Evolutionary conservation across 1,140 invertebrate genomes (phyloP).

Genomic region (Coelopa frigida): DNA sequence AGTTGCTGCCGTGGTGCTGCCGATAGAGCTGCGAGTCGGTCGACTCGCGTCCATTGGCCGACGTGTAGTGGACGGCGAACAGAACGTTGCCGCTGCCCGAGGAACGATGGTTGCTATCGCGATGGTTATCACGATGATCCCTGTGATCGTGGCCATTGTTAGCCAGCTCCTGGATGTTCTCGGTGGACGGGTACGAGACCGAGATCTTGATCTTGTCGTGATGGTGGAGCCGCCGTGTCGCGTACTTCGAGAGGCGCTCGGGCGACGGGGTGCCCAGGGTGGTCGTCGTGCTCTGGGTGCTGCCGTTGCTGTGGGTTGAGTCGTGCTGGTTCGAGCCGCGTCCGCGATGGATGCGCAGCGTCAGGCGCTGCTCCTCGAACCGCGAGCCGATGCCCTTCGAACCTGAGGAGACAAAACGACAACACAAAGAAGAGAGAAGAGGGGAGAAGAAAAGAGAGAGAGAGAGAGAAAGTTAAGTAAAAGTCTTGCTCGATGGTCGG

Average conservation of each 20-base stretch:
- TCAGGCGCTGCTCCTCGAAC: slow-evolving; percentile 82
- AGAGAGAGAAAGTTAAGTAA: neutral
- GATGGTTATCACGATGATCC: slow-evolving; percentile 12
- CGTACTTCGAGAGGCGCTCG: slow-evolving; percentile 34
- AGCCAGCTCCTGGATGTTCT: slow-evolving; percentile 53
- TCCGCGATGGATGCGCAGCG: slow-evolving; percentile 84
- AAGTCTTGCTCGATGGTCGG: too few relatives aligned
- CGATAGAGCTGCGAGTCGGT: slow-evolving; percentile 33
- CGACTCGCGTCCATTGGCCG: slow-evolving; percentile 28
- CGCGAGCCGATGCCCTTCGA: slow-evolving; percentile 50
- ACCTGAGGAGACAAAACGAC: too few relatives aligned
- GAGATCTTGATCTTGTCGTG: slow-evolving; percentile 76
- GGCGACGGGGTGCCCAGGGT: slow-evolving; percentile 40
- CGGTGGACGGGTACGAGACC: slow-evolving; percentile 72
- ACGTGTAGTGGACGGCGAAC: slow-evolving; percentile 32
- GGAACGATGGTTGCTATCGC: slow-evolving; percentile 20
- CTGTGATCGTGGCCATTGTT: slow-evolving; percentile 25
- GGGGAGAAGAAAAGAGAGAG: neutral
- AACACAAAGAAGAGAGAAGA: too few relatives aligned
- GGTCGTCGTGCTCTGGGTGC: slow-evolving; percentile 40
- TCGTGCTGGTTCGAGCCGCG: slow-evolving; percentile 38
- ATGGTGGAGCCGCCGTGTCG: slow-evolving; percentile 45
- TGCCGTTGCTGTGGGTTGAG: slow-evolving; percentile 39
- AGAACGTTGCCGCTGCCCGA: slow-evolving; percentile 24
- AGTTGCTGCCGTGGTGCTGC: slow-evolving; percentile 48